Evolutionary conservation across 2,888 invertebrate species (phyloP).

Genomic region (Xylota sylvarum): DNA sequence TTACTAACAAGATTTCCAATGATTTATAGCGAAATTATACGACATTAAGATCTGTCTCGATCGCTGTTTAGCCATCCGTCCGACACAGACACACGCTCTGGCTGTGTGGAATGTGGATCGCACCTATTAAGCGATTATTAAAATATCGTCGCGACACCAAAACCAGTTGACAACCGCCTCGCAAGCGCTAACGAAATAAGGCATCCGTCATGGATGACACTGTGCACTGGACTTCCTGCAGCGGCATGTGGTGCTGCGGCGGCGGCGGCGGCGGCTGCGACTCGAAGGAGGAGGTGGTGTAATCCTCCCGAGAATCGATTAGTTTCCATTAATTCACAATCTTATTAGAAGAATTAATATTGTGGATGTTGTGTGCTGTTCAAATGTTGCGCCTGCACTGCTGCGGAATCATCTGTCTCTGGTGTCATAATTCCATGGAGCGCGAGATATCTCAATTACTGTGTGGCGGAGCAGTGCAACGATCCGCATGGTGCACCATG

Average conservation of each 20-base stretch:
- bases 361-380: slow-evolving; percentile 70
- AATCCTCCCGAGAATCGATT: slow-evolving; percentile 75
- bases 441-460: slow-evolving; percentile 75
- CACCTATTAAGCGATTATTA: slow-evolving; percentile 77
- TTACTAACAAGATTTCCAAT: slow-evolving; percentile 74
- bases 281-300: slow-evolving; percentile 59
- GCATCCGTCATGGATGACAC: slow-evolving; percentile 61
- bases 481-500: slow-evolving; percentile 58
- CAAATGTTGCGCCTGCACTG: slow-evolving; percentile 73
- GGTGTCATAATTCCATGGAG: slow-evolving; percentile 76
- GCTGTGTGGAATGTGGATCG: slow-evolving; percentile 74
- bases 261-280: slow-evolving; percentile 4
- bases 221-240: slow-evolving; percentile 63
- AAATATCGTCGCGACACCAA: slow-evolving; percentile 77
- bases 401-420: slow-evolving; percentile 74
- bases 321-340: slow-evolving; percentile 77
- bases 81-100: slow-evolving; percentile 17
- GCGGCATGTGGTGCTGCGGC: not conserved
- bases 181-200: slow-evolving; percentile 41
- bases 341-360: slow-evolving; percentile 77
- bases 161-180: slow-evolving; percentile 72
- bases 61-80: slow-evolving; percentile 71
- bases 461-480: slow-evolving; percentile 25
- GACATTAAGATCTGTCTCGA: slow-evolving; percentile 77
- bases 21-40: slow-evolving; percentile 76